Percentiles rank a stretch among this genome's conserved stretches.
These are phyloP conservation scores for Varroa destructor DNA, from an alignment of 1,140 invertebrate species.

Conservation along the genomic window DNA sequence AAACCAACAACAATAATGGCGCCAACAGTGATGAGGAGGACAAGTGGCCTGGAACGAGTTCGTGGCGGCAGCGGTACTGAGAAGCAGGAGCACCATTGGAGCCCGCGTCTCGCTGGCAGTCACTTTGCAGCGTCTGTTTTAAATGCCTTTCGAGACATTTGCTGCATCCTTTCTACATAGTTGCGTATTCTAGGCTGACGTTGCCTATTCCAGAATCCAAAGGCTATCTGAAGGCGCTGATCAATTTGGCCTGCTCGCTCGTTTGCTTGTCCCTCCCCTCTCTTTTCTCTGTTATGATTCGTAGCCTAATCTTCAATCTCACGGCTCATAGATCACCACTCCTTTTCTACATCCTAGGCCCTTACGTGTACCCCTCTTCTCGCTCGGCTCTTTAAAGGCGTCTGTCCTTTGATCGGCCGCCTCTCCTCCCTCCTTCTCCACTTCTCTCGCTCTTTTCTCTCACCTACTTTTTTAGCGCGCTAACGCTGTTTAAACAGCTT, in stretches of 20 bases:
- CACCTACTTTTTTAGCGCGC: not conserved
- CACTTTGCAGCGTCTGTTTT: no score
- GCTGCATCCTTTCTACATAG: no score
- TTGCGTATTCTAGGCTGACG: no score
- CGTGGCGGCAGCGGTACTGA: no score
- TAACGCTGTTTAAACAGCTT: not conserved
- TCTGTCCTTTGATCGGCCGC: not conserved
- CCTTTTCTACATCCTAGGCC: constrained; percentile 4
- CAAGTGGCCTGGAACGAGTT: no score
- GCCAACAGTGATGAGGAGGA: no score
- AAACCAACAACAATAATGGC: no score
- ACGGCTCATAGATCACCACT: constrained; percentile 19
- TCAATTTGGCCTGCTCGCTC: constrained; percentile 2
- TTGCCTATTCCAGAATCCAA: no score
- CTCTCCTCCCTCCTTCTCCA: not conserved
- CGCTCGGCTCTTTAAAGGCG: not conserved
- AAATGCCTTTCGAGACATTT: no score
- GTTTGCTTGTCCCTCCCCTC: not conserved
- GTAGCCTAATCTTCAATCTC: constrained; percentile 19
- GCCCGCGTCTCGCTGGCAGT: no score
- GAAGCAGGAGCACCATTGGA: no score
- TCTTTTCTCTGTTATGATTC: not conserved
- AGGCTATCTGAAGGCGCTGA: not conserved
- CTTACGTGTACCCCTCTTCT: not conserved
- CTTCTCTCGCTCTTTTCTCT: not conserved